Conservation (phyloP, 2,113 vertebrate species). For the Malurus melanocephalus region DNA sequence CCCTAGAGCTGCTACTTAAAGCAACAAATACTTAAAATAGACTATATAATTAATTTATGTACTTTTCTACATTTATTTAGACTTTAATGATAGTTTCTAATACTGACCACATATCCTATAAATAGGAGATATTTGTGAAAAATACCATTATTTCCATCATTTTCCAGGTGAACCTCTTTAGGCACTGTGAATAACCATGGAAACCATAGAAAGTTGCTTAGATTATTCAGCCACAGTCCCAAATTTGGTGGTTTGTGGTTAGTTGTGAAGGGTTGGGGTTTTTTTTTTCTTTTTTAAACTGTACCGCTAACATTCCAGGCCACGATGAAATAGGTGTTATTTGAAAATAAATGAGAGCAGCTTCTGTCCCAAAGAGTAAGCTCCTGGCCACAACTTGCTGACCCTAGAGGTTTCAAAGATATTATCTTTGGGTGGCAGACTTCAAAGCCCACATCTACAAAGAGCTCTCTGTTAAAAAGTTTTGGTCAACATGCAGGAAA, state of each 20-base stretch:
- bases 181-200: not conserved
- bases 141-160: not conserved
- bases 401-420: not conserved
- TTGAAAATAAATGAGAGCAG: not conserved
- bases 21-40: not conserved
- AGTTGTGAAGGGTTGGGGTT: not conserved
- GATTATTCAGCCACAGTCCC: not conserved
- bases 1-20: slow-evolving; percentile 6
- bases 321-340: not conserved
- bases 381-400: not conserved
- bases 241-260: not conserved
- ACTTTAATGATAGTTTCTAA: slow-evolving; percentile 19
- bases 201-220: not conserved
- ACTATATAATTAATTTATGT: not conserved
- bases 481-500: not conserved
- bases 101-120: not conserved
- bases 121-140: not conserved
- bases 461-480: not conserved
- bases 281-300: not conserved
- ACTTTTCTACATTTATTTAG: not conserved
- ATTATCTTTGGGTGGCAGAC: not conserved
- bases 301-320: not conserved
- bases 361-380: not conserved
- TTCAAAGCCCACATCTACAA: not conserved
- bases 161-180: not conserved